These are phyloP conservation scores for Baryphthengus martii DNA, from an alignment of 2,113 vertebrate genomes.

Conservation along the genomic window DNA sequence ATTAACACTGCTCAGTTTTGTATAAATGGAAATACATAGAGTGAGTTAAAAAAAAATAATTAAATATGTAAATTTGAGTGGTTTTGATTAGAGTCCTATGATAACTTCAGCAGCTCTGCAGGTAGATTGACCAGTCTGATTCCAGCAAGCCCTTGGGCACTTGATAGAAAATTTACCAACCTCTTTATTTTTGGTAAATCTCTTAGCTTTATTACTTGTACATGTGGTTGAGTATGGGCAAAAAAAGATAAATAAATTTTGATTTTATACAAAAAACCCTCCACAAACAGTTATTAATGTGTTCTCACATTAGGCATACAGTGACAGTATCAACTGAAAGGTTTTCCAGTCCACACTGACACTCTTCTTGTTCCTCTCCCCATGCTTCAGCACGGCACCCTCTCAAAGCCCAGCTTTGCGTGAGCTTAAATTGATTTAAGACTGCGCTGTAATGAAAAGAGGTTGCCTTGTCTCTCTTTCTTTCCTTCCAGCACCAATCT, in stretches of 20 bases:
- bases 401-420: background rate
- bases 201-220: background rate
- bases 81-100: background rate
- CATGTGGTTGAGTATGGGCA: background rate
- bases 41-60: background rate
- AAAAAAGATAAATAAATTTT: background rate
- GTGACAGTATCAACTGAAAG: background rate
- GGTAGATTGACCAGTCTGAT: background rate
- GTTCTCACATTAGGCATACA: background rate
- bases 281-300: background rate
- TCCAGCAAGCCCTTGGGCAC: background rate
- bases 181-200: background rate
- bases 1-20: background rate
- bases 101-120: background rate
- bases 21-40: background rate
- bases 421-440: background rate
- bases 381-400: background rate
- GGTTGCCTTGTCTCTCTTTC: background rate
- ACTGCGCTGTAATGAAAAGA: background rate
- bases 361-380: accelerated
- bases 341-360: background rate
- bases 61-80: background rate
- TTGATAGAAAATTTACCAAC: background rate
- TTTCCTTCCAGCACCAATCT: background rate
- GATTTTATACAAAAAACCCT: background rate